Evolutionary conservation across 2,888 invertebrate genomes (phyloP).

Genomic region (Erebia palarica): DNA sequence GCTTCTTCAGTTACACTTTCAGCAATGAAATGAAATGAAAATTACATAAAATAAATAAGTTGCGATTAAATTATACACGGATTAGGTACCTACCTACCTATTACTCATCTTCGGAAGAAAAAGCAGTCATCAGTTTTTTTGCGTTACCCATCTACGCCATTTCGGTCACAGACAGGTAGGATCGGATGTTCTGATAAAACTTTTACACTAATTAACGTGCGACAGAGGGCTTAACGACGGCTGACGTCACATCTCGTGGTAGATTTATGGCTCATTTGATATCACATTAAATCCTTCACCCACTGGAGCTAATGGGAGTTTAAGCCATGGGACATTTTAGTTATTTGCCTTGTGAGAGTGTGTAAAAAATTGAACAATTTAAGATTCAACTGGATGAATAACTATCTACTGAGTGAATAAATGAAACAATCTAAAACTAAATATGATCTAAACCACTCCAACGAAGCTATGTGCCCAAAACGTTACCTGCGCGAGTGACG

Average conservation of each 20-base stretch:
- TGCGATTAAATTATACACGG: no score
- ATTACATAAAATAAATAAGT: no score
- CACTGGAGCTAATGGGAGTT: conserved; percentile 34
- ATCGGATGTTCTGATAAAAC: conserved; percentile 53
- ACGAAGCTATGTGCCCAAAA: no score
- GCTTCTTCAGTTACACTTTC: no score
- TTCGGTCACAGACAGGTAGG: conserved; percentile 23
- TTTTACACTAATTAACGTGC: conserved; percentile 72
- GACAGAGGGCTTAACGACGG: conserved; percentile 63
- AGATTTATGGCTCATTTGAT: conserved; percentile 66
- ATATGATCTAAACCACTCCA: no score
- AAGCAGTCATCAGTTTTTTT: neutral
- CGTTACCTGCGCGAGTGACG: no score
- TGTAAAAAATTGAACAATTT: neutral
- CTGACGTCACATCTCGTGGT: conserved; percentile 54
- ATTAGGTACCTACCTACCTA: neutral
- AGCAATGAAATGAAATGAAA: no score
- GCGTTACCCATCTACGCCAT: conserved; percentile 11
- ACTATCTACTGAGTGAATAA: no score
- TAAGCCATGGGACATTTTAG: conserved; percentile 32
- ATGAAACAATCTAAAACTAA: no score
- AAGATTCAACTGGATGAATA: no score
- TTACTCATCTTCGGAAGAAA: neutral
- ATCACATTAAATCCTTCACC: conserved; percentile 51
- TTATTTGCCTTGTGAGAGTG: conserved; percentile 28